Evolutionary conservation across 2,888 invertebrate species (phyloP).

Genomic region (Ormyrus nitidulus): DNA sequence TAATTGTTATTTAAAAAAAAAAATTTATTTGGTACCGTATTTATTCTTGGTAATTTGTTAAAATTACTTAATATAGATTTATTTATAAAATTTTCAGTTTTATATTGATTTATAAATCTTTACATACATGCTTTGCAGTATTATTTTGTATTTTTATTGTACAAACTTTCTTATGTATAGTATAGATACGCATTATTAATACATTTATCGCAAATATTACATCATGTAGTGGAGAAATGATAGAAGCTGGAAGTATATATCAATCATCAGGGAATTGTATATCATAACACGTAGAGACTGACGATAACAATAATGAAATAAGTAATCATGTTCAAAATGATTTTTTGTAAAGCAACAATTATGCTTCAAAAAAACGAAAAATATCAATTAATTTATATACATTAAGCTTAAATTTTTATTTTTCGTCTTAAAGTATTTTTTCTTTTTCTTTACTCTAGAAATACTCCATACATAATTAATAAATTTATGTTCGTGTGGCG

Average conservation of each 20-base stretch:
- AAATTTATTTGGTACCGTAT: constrained; percentile 52
- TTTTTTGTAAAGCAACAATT: constrained; percentile 56
- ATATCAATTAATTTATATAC: constrained; percentile 34
- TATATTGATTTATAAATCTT: constrained; percentile 33
- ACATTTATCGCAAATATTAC: constrained; percentile 40
- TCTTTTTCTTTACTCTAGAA: constrained; percentile 39
- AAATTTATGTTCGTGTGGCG: constrained; percentile 30
- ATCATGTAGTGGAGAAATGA: constrained; percentile 32
- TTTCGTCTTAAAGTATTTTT: constrained; percentile 52
- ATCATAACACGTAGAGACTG: constrained; percentile 57
- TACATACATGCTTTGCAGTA: constrained; percentile 47
- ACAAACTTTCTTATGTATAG: constrained; percentile 39
- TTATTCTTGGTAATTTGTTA: constrained; percentile 45
- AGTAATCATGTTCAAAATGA: constrained; percentile 52
- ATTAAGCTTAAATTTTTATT: constrained; percentile 37
- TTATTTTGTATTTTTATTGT: constrained; percentile 46
- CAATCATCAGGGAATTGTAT: constrained; percentile 57
- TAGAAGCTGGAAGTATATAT: constrained; percentile 53
- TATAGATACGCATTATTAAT: constrained; percentile 43
- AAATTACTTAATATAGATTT: constrained; percentile 45
- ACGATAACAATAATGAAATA: constrained; percentile 57
- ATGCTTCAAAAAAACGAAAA: constrained; percentile 51
- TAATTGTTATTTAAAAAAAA: constrained; percentile 60
- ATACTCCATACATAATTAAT: constrained; percentile 25
- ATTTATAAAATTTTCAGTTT: constrained; percentile 30